These are phyloP conservation scores for Pandemis heparana DNA, from an alignment of 2,888 invertebrate genomes.

Conservation along the genomic window DNA sequence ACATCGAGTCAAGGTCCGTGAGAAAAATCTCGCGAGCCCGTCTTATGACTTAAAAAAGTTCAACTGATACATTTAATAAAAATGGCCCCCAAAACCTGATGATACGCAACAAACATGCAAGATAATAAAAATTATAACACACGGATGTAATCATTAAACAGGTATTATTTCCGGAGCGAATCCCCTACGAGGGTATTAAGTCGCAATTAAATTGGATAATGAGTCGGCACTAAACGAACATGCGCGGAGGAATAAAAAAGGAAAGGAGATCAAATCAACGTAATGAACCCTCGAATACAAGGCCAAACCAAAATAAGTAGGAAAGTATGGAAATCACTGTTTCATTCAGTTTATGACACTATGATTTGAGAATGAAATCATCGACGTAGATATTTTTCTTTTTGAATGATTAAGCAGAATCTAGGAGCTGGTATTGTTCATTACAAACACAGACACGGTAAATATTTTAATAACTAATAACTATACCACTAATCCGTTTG, in stretches of 20 bases:
- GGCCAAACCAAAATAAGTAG: no score
- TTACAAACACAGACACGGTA: no score
- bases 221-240: not conserved
- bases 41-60: constrained; percentile 13
- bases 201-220: constrained; percentile 26
- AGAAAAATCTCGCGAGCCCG: constrained; percentile 14
- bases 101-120: constrained; percentile 48
- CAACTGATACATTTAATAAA: constrained; percentile 32
- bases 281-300: not conserved
- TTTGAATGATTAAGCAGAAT: no score
- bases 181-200: constrained; percentile 33
- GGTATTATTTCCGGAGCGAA: constrained; percentile 70
- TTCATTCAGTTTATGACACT: no score
- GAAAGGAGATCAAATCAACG: not conserved
- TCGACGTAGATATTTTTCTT: no score
- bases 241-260: not conserved
- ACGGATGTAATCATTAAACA: constrained; percentile 69
- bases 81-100: constrained; percentile 37
- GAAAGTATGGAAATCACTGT: no score
- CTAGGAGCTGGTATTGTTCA: no score
- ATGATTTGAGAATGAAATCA: no score
- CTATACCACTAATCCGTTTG: no score
- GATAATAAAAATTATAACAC: constrained; percentile 54
- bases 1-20: constrained; percentile 22
- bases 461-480: no score